Evolutionary conservation across 2,888 invertebrate genomes (phyloP).

Genomic region (Lamproptera curius): DNA sequence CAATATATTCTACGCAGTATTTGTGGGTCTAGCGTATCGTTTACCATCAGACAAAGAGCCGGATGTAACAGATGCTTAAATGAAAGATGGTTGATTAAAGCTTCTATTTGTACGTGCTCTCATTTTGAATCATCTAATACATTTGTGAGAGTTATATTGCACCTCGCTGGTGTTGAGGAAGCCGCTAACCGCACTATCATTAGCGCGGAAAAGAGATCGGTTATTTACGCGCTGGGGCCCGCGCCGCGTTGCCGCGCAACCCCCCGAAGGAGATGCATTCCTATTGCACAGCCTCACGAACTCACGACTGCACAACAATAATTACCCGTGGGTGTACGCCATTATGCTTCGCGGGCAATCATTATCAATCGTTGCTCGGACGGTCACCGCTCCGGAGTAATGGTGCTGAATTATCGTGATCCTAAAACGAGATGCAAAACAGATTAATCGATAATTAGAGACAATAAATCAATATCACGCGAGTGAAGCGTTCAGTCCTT

Average conservation of each 20-base stretch:
- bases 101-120: too few relatives aligned
- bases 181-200: constrained; percentile 68
- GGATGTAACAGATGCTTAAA: too few relatives aligned
- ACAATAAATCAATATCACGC: constrained; percentile 72
- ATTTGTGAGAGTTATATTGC: constrained; percentile 44
- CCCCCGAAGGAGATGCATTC: constrained; percentile 79
- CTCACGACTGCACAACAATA: constrained; percentile 78
- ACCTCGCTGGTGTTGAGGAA: constrained; percentile 65
- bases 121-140: too few relatives aligned
- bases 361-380: constrained; percentile 73
- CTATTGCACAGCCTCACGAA: constrained; percentile 73
- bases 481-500: constrained; percentile 43
- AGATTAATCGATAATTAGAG: constrained; percentile 76
- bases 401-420: constrained; percentile 75
- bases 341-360: constrained; percentile 77
- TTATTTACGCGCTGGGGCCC: constrained; percentile 66
- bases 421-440: constrained; percentile 76
- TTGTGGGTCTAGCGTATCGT: too few relatives aligned
- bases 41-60: too few relatives aligned
- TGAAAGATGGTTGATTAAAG: too few relatives aligned
- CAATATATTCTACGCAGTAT: too few relatives aligned
- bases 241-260: constrained; percentile 76
- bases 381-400: constrained; percentile 71
- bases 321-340: constrained; percentile 79
- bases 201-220: constrained; percentile 73